Percentiles rank a stretch among this genome's conserved stretches.
Evolutionary conservation across 2,888 invertebrate genomes (phyloP).

Genomic region (Phragmatobia fuliginosa): DNA sequence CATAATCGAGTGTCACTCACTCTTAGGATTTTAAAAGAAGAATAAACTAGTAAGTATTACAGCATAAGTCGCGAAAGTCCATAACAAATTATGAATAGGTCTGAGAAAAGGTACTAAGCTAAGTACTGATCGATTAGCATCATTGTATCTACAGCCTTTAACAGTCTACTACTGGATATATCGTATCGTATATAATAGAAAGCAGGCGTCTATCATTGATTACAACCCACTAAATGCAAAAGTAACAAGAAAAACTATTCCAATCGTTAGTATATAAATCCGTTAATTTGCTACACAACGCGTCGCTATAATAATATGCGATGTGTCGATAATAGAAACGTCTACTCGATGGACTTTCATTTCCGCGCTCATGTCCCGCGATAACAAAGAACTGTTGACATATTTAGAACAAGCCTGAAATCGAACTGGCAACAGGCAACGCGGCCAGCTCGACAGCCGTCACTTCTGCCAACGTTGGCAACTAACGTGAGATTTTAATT

Average conservation of each 20-base stretch:
- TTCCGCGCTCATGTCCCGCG: slow-evolving; percentile 82
- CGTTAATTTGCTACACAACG: slow-evolving; percentile 60
- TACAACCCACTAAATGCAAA: background rate
- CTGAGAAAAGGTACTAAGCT: background rate
- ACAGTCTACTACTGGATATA: too few relatives aligned
- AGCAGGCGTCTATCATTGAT: slow-evolving; percentile 7
- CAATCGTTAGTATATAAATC: slow-evolving; percentile 23
- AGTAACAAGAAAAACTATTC: slow-evolving; percentile 5
- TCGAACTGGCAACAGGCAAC: slow-evolving; percentile 72
- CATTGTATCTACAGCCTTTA: too few relatives aligned
- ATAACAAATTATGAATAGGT: background rate
- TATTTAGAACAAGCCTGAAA: slow-evolving; percentile 87
- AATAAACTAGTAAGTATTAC: too few relatives aligned
- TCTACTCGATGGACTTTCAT: slow-evolving; percentile 83
- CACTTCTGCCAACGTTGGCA: slow-evolving; percentile 70
- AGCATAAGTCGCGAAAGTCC: too few relatives aligned
- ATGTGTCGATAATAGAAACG: slow-evolving; percentile 77
- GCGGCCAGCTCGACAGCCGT: slow-evolving; percentile 76
- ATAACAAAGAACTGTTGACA: slow-evolving; percentile 86
- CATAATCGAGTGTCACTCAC: slow-evolving; percentile 48
- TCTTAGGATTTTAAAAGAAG: slow-evolving; percentile 29
- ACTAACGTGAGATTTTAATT: slow-evolving; percentile 83
- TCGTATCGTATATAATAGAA: background rate
- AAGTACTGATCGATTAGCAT: too few relatives aligned
- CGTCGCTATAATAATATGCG: slow-evolving; percentile 72